Conservation (phyloP, 2,797 vertebrate genomes). For the Steatocranus sp. region DNA sequence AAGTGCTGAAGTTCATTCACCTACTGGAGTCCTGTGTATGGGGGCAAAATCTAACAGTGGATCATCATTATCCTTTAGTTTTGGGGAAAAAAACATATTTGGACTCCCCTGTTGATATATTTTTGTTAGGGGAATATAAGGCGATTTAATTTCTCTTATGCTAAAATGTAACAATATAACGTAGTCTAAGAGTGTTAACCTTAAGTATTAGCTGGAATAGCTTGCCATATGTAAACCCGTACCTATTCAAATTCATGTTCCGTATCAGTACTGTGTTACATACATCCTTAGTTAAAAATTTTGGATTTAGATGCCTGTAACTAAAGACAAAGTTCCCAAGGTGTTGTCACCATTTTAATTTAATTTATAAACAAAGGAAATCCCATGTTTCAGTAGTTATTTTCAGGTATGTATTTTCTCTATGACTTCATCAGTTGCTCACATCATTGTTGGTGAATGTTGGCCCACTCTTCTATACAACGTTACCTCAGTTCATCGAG, state of each 20-base stretch:
- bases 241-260: background rate
- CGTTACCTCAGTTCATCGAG: background rate
- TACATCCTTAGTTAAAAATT: background rate
- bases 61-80: background rate
- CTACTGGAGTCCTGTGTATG: background rate
- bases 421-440: background rate
- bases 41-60: background rate
- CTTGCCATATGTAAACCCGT: slow-evolving; percentile 8
- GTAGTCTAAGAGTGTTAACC: slow-evolving; percentile 25
- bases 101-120: slow-evolving; percentile 1
- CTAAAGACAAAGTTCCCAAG: background rate
- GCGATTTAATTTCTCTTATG: slow-evolving; percentile 4
- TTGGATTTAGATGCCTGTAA: background rate
- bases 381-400: background rate
- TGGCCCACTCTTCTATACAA: background rate
- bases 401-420: background rate
- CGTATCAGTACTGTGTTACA: background rate
- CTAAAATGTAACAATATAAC: slow-evolving; percentile 11
- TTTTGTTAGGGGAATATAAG: slow-evolving; percentile 28
- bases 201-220: background rate
- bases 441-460: background rate
- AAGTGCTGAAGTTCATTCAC: background rate
- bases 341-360: background rate
- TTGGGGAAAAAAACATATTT: background rate
- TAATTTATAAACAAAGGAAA: background rate